Base-by-base conservation (phyloP, 2,797 vertebrate genomes). In the Orestias chungarensis region DNA sequence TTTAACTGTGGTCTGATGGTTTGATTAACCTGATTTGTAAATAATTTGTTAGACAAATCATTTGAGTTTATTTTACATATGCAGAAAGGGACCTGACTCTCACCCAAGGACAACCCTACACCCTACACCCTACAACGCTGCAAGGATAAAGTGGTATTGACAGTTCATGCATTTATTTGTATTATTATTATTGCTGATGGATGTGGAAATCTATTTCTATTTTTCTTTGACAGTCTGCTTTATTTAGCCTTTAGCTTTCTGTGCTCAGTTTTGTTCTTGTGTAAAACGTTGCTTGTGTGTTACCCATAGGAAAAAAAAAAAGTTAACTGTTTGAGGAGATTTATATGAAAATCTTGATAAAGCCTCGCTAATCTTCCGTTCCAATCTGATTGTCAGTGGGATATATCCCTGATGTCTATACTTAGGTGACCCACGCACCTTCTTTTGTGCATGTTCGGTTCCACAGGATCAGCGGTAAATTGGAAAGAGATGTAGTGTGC, bases 371-470 rank as follows among this genome's bases (percentile, higher is more conserved):
- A 92, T 92, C 91, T 92, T 70, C 77, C 64, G 62, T 84, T 86
- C 66, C 83, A 89, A 92, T 93, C 91, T 91, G 86, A 91, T 89
- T 90, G 87, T 85, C 86, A 75, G 86, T 79, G 82, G 88, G 85
- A 85, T 87, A 82, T 77, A 73, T 87, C 75, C 89, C 73, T 82
- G 83, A 77, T 90, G 88, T 87, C 86, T 89, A 90, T 88, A 92
- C 88, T 89, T 92, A 92, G 91, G 89, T 93, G 91, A 92, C 89
- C 91, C 75, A 82, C 77, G 68, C 80, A 66, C 75, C 80, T 78
- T 87, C 81, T 79, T 88, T 88, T 87, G 87, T 90, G 81, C 76
- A 67, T 83, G 83, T 87, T 93, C 76, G 47, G 86, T 91, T 92
- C 78, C 89, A 74, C 78, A 7, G 85, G 92, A 93, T 93, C 89